Base-by-base conservation (phyloP, 64 coral and sea anemone species). In the Dendronephthya gigantea region DNA sequence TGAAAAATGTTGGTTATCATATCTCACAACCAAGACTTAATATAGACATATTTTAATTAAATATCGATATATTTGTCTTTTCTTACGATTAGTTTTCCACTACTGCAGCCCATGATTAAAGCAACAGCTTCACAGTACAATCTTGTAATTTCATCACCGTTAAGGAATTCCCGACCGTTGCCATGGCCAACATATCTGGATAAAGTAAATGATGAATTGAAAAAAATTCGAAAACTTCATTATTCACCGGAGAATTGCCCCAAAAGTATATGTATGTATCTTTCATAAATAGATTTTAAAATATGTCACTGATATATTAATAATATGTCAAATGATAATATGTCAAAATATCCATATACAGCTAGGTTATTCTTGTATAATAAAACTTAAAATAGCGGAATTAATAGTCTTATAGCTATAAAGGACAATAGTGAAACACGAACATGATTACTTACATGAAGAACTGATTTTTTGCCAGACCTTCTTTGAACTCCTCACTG, bases 41-140 rank as follows among this genome's bases (percentile, higher is more conserved):
- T n/a, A 22, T 62, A 52, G 50, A 2, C 25, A 7, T 62, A 27
- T 19, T 23, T 62, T 62, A 5, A 62, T 1, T 22, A n/a, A 62
- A 19, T 0, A n/a, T 19, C 6, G 7, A 62, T 2, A 22, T 2
- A 62, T 2, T 0, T 2, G 2, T 6, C 7, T 7, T 19, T 0
- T 83, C 89, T 76, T 40, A 93, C 94, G 84, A 48, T 93, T 34
- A 97, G 41, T 41, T 90, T 93, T 1, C 91, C 94, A 91, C 92
- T 93, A 22, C 94, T 97, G 68, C 94, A 97, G 1, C 94, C 94
- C 94, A 97, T 97, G 2, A 97, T 84, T 34, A 97, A 36, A 4
- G 94, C 87, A 23, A 90, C 91, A 11, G 94, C 91, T 70, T 85
- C 86, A 69, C 94, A 97, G 68, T 88, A 85, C 2, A 97, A 49